Percentiles rank a stretch among this genome's conserved stretches.
phyloP scores from a whole-genome alignment of 1,140 invertebrate species.

The Drosophila kurseongensis region DNA sequence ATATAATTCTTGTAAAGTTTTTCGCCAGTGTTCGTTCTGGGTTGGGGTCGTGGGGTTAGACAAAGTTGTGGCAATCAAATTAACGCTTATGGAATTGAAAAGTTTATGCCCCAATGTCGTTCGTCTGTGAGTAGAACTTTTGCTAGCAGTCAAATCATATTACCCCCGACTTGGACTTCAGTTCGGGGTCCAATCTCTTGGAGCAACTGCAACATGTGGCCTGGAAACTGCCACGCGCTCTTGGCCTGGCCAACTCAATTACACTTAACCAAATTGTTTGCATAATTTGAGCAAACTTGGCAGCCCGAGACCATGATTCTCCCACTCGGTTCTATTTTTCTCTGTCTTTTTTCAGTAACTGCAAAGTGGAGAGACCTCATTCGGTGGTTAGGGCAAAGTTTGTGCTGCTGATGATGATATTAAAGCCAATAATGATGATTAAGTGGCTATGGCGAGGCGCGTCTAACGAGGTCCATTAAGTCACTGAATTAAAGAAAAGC shows the following conservation, averaged over 20 bases:
- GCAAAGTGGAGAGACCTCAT: constrained; percentile 9
- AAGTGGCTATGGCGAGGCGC: constrained; percentile 49
- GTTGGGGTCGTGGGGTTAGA: not conserved
- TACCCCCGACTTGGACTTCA: constrained; percentile 14
- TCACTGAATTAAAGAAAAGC: constrained; percentile 39
- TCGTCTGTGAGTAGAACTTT: constrained; percentile 31
- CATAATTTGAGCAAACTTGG: constrained; percentile 35
- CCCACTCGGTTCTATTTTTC: constrained; percentile 9
- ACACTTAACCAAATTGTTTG: constrained; percentile 51
- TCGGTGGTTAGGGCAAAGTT: constrained; percentile 23
- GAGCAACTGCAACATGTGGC: constrained; percentile 32
- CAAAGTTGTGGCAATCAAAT: constrained; percentile 63
- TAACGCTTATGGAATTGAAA: constrained; percentile 53
- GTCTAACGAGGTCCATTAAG: constrained; percentile 59
- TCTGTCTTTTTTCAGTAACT: not conserved
- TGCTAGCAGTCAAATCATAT: constrained; percentile 36
- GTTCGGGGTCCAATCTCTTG: not conserved
- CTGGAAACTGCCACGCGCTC: constrained; percentile 3
- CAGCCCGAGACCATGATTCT: constrained; percentile 19
- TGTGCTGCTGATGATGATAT: constrained; percentile 16
- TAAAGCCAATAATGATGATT: constrained; percentile 19
- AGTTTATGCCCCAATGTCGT: constrained; percentile 25
- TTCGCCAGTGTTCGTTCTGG: not conserved
- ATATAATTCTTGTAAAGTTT: not conserved
- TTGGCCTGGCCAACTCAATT: constrained; percentile 25